Conservation (phyloP, 1,140 invertebrate species). For the Brachionus rubens region DNA sequence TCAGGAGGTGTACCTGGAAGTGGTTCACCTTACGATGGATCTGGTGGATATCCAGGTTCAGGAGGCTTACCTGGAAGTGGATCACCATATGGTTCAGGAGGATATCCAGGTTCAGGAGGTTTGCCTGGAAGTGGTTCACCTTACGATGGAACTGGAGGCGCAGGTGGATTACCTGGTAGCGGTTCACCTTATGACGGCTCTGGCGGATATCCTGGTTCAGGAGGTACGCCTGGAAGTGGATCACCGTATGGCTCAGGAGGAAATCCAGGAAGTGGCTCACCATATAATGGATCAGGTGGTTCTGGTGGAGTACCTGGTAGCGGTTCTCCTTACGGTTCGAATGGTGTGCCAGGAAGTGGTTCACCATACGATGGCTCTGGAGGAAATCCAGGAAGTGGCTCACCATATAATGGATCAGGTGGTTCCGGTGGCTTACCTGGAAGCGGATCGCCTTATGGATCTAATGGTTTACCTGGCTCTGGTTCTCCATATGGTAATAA, state of each 20-base stretch:
- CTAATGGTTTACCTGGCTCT: not conserved
- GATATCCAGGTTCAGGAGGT: not conserved
- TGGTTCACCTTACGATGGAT: too few species aligned
- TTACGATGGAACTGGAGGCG: not conserved
- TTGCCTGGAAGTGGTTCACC: not conserved
- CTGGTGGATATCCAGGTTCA: not conserved
- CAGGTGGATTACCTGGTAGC: not conserved
- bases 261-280: too few species aligned
- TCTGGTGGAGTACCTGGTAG: too few species aligned
- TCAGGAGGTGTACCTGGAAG: too few species aligned
- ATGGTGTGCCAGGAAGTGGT: not conserved
- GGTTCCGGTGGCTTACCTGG: too few species aligned
- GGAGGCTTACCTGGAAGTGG: not conserved
- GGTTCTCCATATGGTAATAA: constrained; percentile 18
- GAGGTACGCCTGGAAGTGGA: too few species aligned
- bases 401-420: too few species aligned
- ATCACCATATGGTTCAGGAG: not conserved
- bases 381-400: not conserved
- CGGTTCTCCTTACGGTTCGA: not conserved
- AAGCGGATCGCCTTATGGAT: not conserved
- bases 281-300: not conserved
- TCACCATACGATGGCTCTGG: not conserved
- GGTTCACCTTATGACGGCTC: not conserved
- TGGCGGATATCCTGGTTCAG: too few species aligned
- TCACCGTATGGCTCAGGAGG: too few species aligned